Evolutionary conservation across 2,797 vertebrate genomes (phyloP), one percentile per base, ranked within the genome.

Genomic region (Eutrigla gurnardus): DNA sequence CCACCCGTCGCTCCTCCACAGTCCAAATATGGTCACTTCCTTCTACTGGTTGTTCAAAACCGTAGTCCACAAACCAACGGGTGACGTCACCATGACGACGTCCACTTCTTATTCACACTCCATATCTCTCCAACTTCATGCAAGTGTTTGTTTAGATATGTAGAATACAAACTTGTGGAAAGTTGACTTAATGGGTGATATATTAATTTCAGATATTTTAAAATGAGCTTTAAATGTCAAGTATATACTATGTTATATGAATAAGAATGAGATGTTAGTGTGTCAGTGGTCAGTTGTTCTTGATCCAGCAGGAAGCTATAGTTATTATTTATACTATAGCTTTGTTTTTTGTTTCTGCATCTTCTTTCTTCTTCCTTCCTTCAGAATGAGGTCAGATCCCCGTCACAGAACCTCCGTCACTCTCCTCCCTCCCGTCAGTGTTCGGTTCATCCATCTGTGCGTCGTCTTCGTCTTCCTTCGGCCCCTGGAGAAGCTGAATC

Each of bases 401-500:
- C 14, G 43, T 45, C 15, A 17, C 15, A 46, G 17, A 18, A 42
- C 4, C 47, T 17, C 18, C 11, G 36, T 61, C 47, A 7, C 52
- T 63, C 57, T 25, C 18, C 42, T 53, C 55, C 50, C 49, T 50
- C 52, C 25, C 61, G 5, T 58, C 77, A 49, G 18, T 17, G 8
- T 36, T 63, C 18, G 50, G 33, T 64, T 62, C 37, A 6, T 67
- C 39, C 32, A 39, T 49, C 71, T 45, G 35, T 67, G 32, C 37
- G 15, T 73, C 55, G 61, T 71, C 4, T 53, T 66, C 14, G 15
- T 73, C 55, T 64, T 71, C 4, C 49, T 66, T 12, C 7, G 1
- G 10, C 70, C 83, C 64, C 84, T 64, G 6, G 77, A 70, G 81
- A 70, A n/a, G 15, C 59, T 70, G 25, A 42, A 70, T 82, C 68